phyloP scores from a whole-genome alignment of 2,797 vertebrate genomes.

The Scolopax rusticola region DNA sequence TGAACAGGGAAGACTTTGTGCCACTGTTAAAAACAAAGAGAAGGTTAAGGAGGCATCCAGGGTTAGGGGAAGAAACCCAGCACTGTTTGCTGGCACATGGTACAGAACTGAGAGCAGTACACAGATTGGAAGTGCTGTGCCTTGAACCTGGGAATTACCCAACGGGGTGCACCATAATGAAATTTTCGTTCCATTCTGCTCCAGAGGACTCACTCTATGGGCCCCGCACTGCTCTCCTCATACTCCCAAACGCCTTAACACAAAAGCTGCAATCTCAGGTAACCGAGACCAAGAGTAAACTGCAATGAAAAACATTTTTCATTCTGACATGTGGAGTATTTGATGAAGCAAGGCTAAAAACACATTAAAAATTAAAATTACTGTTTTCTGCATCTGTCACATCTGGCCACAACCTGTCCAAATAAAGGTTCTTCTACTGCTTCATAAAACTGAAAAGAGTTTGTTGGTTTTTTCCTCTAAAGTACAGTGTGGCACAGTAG shows the following conservation, averaged over 20 bases:
- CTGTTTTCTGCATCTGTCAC: neutral
- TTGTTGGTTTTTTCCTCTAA: neutral
- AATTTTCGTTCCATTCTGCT: neutral
- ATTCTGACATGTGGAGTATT: neutral
- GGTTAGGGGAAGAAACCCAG: neutral
- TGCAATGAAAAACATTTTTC: neutral
- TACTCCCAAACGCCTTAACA: neutral
- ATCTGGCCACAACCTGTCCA: neutral
- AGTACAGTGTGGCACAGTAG: neutral
- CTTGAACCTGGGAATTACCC: neutral
- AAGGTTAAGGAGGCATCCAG: neutral
- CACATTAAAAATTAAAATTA: neutral
- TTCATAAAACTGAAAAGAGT: neutral
- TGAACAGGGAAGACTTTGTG: neutral
- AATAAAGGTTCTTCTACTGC: neutral
- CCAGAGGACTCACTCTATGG: neutral
- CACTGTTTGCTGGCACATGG: neutral
- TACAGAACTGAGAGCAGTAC: neutral
- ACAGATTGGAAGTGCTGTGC: neutral
- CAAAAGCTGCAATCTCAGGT: neutral
- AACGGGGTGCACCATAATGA: fast-evolving
- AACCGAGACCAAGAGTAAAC: neutral
- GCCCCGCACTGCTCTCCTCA: neutral
- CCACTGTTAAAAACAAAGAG: neutral
- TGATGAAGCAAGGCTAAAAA: neutral